Conservation (phyloP, 1,140 invertebrate species). For the Brachionus rotundiformis region DNA sequence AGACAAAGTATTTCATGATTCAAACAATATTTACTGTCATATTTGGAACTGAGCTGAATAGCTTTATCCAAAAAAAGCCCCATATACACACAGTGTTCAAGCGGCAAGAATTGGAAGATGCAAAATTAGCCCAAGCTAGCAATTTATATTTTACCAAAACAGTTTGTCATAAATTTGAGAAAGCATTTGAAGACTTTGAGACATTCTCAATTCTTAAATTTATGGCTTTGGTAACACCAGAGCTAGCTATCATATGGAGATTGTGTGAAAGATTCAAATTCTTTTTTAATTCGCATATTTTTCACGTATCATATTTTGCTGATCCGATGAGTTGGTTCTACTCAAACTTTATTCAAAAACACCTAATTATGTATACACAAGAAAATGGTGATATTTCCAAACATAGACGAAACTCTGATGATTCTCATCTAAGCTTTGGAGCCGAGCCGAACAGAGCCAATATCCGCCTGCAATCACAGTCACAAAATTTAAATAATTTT, state of each 20-base stretch:
- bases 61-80: constrained; percentile 8
- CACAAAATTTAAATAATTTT: constrained; percentile 1
- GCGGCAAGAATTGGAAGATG: background rate
- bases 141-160: constrained; percentile 5
- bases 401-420: background rate
- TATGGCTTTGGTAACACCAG: background rate
- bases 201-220: constrained; percentile 28
- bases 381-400: background rate
- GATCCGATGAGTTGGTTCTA: constrained; percentile 41
- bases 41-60: constrained; percentile 28
- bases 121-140: background rate
- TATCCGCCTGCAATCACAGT: background rate
- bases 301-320: constrained; percentile 8
- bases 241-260: background rate
- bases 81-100: constrained; percentile 2
- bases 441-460: background rate
- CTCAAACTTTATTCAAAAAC: constrained; percentile 27
- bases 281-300: constrained; percentile 1
- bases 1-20: constrained; percentile 29
- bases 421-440: constrained; percentile 26
- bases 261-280: constrained; percentile 1
- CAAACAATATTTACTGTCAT: constrained; percentile 33
- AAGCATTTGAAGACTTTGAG: constrained; percentile 26
- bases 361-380: constrained; percentile 35
- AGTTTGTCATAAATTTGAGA: background rate